Conservation (phyloP, 2,113 vertebrate genomes). For the Riparia riparia region DNA sequence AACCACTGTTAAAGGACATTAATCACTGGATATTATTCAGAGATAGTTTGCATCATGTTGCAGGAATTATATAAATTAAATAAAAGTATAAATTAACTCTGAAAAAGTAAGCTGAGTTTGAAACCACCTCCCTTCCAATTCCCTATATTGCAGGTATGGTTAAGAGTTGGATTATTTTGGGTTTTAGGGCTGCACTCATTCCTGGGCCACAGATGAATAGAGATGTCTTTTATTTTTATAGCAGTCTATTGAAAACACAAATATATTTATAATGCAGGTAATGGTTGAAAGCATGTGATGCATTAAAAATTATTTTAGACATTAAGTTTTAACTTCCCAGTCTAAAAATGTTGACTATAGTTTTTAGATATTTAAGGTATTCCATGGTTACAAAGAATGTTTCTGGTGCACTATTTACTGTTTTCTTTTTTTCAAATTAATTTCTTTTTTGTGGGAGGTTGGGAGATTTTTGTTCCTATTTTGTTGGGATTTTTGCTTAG, state of each 20-base stretch:
- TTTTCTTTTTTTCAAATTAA: not conserved
- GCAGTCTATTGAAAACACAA: not conserved
- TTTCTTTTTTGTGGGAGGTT: not conserved
- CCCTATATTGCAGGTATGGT: accelerated
- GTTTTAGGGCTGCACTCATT: not conserved
- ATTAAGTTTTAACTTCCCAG: not conserved
- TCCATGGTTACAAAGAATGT: not conserved
- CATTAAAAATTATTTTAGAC: not conserved
- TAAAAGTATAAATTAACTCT: not conserved
- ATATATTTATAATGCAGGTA: not conserved
- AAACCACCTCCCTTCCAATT: not conserved
- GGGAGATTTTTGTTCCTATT: accelerated
- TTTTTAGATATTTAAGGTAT: not conserved
- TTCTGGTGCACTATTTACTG: not conserved
- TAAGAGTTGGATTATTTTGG: not conserved
- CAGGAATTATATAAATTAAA: not conserved
- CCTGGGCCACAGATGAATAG: not conserved
- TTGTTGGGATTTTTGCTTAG: not conserved
- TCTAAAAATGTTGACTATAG: not conserved
- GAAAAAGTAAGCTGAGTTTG: not conserved
- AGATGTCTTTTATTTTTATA: not conserved
- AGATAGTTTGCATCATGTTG: not conserved
- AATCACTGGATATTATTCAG: not conserved
- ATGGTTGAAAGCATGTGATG: not conserved
- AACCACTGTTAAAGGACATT: not conserved